These are phyloP conservation scores for Wiebesia pumilae DNA, from an alignment of 1,140 invertebrate species.

Conservation along the genomic window DNA sequence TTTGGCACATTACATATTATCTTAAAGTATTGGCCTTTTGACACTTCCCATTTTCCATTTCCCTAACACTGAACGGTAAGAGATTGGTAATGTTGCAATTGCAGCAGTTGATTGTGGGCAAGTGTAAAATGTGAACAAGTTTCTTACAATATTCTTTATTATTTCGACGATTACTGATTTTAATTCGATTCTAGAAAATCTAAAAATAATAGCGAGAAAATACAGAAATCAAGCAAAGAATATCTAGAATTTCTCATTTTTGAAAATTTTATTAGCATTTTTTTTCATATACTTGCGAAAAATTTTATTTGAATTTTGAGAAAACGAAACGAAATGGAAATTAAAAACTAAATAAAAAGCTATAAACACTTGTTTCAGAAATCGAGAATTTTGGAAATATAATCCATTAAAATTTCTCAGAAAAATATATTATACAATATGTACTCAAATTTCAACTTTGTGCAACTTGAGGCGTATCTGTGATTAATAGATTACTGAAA, in stretches of 20 bases:
- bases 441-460: too few relatives aligned
- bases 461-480: too few relatives aligned
- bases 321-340: too few relatives aligned
- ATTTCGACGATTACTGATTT: neutral
- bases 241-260: neutral
- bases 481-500: too few relatives aligned
- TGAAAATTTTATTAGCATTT: neutral
- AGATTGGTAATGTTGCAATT: too few relatives aligned
- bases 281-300: neutral
- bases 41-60: too few relatives aligned
- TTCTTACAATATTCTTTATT: neutral
- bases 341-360: too few relatives aligned
- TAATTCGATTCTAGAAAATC: neutral
- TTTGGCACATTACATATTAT: neutral
- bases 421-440: neutral
- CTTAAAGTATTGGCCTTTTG: neutral
- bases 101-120: too few relatives aligned
- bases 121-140: too few relatives aligned
- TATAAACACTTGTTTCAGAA: too few relatives aligned
- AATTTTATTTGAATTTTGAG: neutral
- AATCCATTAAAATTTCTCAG: neutral
- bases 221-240: neutral
- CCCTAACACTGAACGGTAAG: too few relatives aligned
- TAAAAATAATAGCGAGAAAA: neutral
- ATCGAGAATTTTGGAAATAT: too few relatives aligned